phyloP scores from a whole-genome alignment of 2,888 invertebrate species.

The Nineta flava region DNA sequence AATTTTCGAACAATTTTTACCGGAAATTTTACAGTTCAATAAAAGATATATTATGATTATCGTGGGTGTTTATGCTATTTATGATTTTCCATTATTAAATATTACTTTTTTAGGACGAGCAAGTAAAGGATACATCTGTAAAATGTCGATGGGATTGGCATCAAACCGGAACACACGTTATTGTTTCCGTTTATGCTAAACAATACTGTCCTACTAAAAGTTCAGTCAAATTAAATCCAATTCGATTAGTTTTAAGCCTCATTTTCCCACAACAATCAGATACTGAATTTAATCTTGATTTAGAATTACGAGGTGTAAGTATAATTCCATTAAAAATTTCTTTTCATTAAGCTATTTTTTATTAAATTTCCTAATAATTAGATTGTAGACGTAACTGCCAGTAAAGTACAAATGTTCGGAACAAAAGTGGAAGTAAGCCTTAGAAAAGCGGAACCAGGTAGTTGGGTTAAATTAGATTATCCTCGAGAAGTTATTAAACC shows the following conservation, averaged over 20 bases:
- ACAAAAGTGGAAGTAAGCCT: conserved; percentile 88
- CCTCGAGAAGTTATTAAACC: conserved; percentile 24
- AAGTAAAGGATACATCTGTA: conserved; percentile 25
- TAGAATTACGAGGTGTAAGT: conserved; percentile 71
- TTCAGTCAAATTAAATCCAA: conserved; percentile 65
- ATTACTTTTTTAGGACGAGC: too few species aligned
- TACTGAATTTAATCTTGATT: conserved; percentile 54
- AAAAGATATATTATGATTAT: too few species aligned
- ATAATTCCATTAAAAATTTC: background rate
- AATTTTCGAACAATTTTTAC: too few species aligned
- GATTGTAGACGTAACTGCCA: conserved; percentile 58
- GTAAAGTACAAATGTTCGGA: conserved; percentile 62
- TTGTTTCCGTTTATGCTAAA: conserved; percentile 83
- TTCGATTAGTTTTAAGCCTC: conserved; percentile 57
- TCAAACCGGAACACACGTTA: conserved; percentile 73
- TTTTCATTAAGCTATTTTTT: too few species aligned
- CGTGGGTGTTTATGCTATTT: too few species aligned
- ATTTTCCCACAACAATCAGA: conserved; percentile 62
- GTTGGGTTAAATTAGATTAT: conserved; percentile 65
- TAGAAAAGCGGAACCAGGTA: conserved; percentile 68
- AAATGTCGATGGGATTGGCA: conserved; percentile 90
- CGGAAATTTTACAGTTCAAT: too few species aligned
- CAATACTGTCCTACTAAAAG: conserved; percentile 67
- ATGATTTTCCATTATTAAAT: too few species aligned
- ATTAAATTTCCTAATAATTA: conserved; percentile 29